These are phyloP conservation scores for Arremon aurantiirostris DNA, from an alignment of 2,797 vertebrate genomes.

Conservation along the genomic window DNA sequence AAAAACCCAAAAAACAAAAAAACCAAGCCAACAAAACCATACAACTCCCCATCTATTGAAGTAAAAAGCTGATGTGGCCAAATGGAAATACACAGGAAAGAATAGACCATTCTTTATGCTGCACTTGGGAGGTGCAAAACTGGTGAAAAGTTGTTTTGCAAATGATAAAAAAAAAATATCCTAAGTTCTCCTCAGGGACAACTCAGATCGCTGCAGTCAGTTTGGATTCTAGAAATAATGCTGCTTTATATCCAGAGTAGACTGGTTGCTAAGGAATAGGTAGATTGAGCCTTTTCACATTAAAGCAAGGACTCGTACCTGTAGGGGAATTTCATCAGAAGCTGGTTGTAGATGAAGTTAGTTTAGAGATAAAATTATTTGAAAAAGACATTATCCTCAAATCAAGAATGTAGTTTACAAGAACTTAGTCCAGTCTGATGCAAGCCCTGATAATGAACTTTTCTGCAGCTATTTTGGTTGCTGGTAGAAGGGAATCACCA, in stretches of 20 bases:
- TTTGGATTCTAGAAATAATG: neutral
- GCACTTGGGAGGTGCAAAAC: neutral
- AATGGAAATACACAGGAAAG: neutral
- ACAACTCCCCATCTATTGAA: neutral
- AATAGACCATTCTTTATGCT: neutral
- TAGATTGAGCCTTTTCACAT: neutral
- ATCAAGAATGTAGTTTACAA: neutral
- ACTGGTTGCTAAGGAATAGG: neutral
- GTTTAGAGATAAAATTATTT: neutral
- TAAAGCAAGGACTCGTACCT: neutral
- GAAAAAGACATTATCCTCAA: neutral
- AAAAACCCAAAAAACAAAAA: too few relatives aligned
- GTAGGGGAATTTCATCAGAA: neutral
- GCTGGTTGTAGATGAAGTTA: neutral
- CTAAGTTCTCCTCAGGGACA: fast-evolving
- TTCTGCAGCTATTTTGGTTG: neutral
- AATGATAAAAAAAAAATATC: neutral
- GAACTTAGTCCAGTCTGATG: neutral
- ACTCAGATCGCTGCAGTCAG: neutral
- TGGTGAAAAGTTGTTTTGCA: neutral
- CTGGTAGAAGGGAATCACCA: neutral
- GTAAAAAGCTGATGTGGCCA: neutral
- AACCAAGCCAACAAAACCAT: neutral
- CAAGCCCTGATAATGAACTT: neutral
- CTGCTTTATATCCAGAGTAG: neutral